A percentile compares a stretch with the other conserved stretches of the same genome.
Conservation (phyloP, 2,113 vertebrate genomes). For the Platysteira castanea region DNA sequence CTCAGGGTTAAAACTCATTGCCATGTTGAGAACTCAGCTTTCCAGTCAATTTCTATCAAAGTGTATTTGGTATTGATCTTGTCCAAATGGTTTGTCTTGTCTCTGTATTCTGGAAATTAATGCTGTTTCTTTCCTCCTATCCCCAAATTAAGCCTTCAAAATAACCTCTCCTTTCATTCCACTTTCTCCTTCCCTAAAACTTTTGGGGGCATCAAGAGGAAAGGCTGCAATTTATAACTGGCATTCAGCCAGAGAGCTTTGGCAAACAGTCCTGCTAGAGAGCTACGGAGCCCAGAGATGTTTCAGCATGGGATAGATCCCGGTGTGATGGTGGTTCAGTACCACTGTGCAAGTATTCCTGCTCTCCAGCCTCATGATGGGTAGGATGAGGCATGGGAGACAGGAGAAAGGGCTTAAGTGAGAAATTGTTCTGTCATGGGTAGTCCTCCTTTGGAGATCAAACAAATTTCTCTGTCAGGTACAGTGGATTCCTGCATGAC, state of each 20-base stretch:
- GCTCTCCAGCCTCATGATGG: not conserved
- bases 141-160: not conserved
- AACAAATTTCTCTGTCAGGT: not conserved
- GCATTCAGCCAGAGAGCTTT: not conserved
- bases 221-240: not conserved
- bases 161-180: not conserved
- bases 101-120: not conserved
- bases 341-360: fast-evolving
- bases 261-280: not conserved
- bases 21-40: not conserved
- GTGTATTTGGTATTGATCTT: not conserved
- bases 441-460: not conserved
- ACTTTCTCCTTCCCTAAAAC: not conserved
- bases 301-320: not conserved
- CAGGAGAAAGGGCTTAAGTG: not conserved
- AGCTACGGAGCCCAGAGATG: fast-evolving
- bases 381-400: fast-evolving
- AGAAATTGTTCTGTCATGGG: not conserved
- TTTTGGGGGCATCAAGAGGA: not conserved
- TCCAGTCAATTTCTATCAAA: not conserved
- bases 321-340: fast-evolving
- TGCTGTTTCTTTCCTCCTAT: not conserved
- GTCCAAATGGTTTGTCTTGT: not conserved
- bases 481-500: fast-evolving
- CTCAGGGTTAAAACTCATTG: not conserved